These are phyloP conservation scores for Cyanocitta stelleri DNA, from an alignment of 2,113 vertebrate genomes.

Conservation along the genomic window DNA sequence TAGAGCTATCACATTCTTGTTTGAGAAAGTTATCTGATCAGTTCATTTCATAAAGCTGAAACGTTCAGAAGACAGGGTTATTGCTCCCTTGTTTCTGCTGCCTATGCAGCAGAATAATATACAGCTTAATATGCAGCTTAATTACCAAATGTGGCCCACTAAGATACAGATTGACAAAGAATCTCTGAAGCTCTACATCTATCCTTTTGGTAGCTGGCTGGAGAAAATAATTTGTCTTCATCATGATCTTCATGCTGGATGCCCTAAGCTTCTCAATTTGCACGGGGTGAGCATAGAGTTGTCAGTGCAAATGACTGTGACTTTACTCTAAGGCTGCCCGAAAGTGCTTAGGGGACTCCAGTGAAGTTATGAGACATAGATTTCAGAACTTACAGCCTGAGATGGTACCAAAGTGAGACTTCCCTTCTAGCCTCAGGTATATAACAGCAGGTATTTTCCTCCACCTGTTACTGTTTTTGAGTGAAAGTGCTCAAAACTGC, in stretches of 20 bases:
- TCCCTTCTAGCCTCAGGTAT: neutral
- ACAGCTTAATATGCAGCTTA: neutral
- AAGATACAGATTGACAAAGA: neutral
- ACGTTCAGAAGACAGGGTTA: neutral
- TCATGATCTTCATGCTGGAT: neutral
- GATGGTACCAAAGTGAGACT: neutral
- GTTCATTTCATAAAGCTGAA: neutral
- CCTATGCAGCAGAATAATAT: too few species aligned
- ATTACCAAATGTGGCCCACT: rapidly evolving
- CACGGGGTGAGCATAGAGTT: rapidly evolving
- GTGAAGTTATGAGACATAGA: neutral
- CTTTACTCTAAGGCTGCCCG: neutral
- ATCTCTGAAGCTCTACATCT: neutral
- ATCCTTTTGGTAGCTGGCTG: neutral
- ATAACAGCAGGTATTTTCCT: neutral
- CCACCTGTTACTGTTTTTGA: neutral
- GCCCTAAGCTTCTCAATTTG: neutral
- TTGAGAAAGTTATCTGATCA: neutral
- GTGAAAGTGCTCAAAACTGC: neutral
- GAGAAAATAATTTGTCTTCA: neutral
- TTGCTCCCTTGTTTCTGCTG: neutral
- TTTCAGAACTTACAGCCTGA: neutral
- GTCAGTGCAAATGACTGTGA: neutral
- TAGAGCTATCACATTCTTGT: neutral
- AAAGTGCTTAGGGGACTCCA: neutral